phyloP scores from a whole-genome alignment of 2,113 vertebrate species.

The Percina caprodes region DNA sequence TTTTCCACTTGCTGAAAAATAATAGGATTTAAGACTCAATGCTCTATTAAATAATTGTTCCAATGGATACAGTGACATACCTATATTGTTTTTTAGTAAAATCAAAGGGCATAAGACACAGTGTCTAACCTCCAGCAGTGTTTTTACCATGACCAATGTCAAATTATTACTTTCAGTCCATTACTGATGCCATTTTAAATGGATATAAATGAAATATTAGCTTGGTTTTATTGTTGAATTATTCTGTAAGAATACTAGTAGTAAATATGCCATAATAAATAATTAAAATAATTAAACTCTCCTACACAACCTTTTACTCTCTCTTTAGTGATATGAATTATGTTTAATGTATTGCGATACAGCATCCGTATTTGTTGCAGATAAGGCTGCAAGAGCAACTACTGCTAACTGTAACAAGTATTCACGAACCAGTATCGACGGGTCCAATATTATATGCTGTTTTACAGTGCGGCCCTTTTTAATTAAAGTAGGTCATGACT shows the following conservation, averaged over 20 bases:
- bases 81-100: conserved; percentile 2
- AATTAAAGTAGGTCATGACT: background rate
- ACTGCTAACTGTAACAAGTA: background rate
- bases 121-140: background rate
- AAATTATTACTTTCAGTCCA: background rate
- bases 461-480: background rate
- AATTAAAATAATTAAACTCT: background rate
- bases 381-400: background rate
- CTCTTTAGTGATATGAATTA: background rate
- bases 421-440: conserved; percentile 3
- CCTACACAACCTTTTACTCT: background rate
- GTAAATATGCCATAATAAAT: background rate
- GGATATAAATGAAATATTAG: background rate
- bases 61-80: background rate
- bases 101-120: background rate
- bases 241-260: background rate
- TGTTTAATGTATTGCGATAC: background rate
- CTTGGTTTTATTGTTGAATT: background rate
- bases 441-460: background rate
- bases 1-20: background rate
- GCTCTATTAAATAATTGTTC: background rate
- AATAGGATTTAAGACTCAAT: background rate
- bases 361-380: background rate
- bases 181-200: conserved; percentile 1
- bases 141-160: background rate